Percentiles rank a stretch among this genome's conserved stretches.
Evolutionary conservation across 2,113 vertebrate species (phyloP).

Genomic region (Pterocles gutturalis): DNA sequence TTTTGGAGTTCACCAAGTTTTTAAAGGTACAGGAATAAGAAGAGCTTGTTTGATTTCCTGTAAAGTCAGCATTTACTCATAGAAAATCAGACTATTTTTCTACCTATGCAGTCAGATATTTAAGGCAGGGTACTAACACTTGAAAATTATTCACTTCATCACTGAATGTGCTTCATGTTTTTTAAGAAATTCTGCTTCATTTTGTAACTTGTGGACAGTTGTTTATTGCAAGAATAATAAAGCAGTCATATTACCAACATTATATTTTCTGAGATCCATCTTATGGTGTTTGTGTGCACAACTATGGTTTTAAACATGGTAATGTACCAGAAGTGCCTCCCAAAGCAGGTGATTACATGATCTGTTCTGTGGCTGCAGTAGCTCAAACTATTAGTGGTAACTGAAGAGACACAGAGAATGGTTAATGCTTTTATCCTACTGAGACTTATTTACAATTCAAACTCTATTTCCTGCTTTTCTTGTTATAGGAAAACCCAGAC

Average conservation of each 20-base stretch:
- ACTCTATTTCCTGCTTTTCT: conserved; percentile 38
- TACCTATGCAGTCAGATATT: not conserved
- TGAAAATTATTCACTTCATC: not conserved
- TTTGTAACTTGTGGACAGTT: not conserved
- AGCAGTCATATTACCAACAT: not conserved
- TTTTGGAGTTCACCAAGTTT: not conserved
- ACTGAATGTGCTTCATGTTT: not conserved
- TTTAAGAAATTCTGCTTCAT: not conserved
- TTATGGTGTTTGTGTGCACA: not conserved
- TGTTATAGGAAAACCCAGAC: conserved; percentile 35
- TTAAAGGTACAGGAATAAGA: not conserved
- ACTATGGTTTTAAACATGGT: not conserved
- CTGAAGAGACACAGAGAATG: conserved; percentile 11
- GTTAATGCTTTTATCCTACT: conserved; percentile 43
- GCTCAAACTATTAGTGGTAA: conserved; percentile 9
- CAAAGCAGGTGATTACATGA: conserved; percentile 4
- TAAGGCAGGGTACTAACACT: not conserved
- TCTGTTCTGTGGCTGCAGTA: conserved; percentile 10
- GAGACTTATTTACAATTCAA: not conserved
- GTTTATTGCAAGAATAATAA: not conserved
- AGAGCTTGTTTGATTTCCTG: not conserved
- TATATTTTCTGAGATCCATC: not conserved
- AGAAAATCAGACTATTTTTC: not conserved
- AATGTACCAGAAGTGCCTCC: not conserved
- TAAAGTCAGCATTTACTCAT: not conserved